Conservation (phyloP, 1,140 invertebrate genomes). For the Idris sp. region DNA sequence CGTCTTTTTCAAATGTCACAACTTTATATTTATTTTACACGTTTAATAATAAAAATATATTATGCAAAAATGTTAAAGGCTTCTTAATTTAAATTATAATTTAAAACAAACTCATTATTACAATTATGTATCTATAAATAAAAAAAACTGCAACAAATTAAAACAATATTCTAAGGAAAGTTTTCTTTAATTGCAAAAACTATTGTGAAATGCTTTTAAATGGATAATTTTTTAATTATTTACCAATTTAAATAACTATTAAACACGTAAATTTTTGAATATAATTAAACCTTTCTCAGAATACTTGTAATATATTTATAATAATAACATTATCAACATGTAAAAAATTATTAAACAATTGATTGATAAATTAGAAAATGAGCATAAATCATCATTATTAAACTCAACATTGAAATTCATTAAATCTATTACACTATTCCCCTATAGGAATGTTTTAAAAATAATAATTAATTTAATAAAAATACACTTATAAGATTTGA, state of each 20-base stretch:
- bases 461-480: constrained; percentile 33
- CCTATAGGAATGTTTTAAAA: constrained; percentile 18
- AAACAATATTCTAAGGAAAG: constrained; percentile 24
- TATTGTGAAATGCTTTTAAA: neutral
- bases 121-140: constrained; percentile 18
- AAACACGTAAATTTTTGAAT: no score
- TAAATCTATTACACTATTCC: constrained; percentile 17
- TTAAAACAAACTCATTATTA: constrained; percentile 1
- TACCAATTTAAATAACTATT: no score
- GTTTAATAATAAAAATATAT: constrained; percentile 39
- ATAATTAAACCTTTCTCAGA: constrained; percentile 4
- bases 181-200: neutral
- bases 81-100: constrained; percentile 9
- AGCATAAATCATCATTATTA: constrained; percentile 7
- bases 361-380: neutral
- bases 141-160: neutral
- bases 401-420: constrained; percentile 3
- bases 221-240: no score
- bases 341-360: neutral
- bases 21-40: neutral
- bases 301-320: constrained; percentile 3
- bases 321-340: neutral
- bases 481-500: constrained; percentile 8
- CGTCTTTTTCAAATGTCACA: constrained; percentile 13
- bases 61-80: neutral